Evolutionary conservation across 2,888 invertebrate species (phyloP), one percentile per base, ranked within the genome.

Genomic region (Platycnemis pennipes): DNA sequence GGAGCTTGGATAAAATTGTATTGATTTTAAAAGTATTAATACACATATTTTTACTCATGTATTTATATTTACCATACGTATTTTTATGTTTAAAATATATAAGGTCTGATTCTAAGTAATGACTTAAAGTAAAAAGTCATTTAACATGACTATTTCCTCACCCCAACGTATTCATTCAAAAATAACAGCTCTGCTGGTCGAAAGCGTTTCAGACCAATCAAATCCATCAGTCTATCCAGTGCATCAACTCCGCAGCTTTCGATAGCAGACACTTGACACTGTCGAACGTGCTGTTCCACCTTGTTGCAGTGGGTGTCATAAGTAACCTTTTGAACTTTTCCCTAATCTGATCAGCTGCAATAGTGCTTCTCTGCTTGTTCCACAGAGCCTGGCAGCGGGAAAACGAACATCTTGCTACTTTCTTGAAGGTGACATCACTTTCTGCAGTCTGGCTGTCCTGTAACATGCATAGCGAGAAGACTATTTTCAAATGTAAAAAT

Each of bases 1-100:
- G 56, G 56, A 56, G 56, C 56, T 56, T 56, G n/a, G n/a, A n/a
- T n/a, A n/a, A n/a, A n/a, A n/a, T n/a, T n/a, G 56, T 56, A 56
- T 56, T 56, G 56, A 56, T 56, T 56, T 22, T 19, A 56, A 56
- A 56, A 56, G 16, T 13, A 56, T 56, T 56, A 56, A 19, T 19
- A 56, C 56, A 56, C 56, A 56, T n/a, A n/a, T 56, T 56, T 56
- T 56, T 56, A 56, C 56, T 56, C 56, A 56, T 56, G 56, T 56
- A 16, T 56, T 56, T 56, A 13, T 56, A 19, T 56, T 56, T 56
- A 56, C 56, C 56, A 56, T 56, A 13, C 19, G 56, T 85, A n/a
- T 85, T 42, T 85, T 42, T 85, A 85, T 85, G 42, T 8, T 42
- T 85, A 31, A n/a, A 37, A n/a, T n/a, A n/a, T n/a, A n/a, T n/a